Evolutionary conservation across 2,113 vertebrate genomes (phyloP), one percentile per base, ranked within the genome.

Genomic region (Eleginops maclovinus): DNA sequence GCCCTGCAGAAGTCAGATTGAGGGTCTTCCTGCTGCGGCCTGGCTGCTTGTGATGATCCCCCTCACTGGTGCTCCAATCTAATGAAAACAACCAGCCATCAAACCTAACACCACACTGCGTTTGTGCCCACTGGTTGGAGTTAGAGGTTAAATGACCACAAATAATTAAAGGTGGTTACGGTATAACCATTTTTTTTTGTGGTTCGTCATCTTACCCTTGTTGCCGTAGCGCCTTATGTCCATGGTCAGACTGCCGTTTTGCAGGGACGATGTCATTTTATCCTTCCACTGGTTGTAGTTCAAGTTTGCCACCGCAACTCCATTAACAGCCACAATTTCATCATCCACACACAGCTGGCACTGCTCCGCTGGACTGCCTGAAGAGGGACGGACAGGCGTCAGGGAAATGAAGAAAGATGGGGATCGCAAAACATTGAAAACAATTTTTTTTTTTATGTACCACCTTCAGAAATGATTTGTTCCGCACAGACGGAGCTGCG

Each of bases 211-310:
- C 95, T 95, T 88, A 98, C 98, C 96, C 73, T 95, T 96, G 86
- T 96, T 96, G 69, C 96, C 96, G 26, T 98, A 92, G 89, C 97
- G 96, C 19, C 96, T 95, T 67, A 99, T 84, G 87, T 98, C 97
- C 95, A 99, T 96, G 46, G 96, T 93, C 21, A 99, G 92, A 83
- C 91, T 94, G 91, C 97, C 98, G 5, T 93, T 95, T 92, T 96
- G 94, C 78, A 95, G 83, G 24, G 96, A 96, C 24, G 90, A 94
- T 40, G 88, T 81, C 94, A 99, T 96, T 82, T 94, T 93, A 89
- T 93, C 94, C 78, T 95, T 95, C 96, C 97, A 98, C 91, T 97
- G 91, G 86, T 88, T 84, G 49, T 91, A 93, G 92, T 93, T 96
- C 95, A 98, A 95, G 63, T 79, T 72, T 26, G 94, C 94, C 92